Evolutionary conservation across 2,797 vertebrate genomes (phyloP).

Genomic region (Tiaroga cobitis): DNA sequence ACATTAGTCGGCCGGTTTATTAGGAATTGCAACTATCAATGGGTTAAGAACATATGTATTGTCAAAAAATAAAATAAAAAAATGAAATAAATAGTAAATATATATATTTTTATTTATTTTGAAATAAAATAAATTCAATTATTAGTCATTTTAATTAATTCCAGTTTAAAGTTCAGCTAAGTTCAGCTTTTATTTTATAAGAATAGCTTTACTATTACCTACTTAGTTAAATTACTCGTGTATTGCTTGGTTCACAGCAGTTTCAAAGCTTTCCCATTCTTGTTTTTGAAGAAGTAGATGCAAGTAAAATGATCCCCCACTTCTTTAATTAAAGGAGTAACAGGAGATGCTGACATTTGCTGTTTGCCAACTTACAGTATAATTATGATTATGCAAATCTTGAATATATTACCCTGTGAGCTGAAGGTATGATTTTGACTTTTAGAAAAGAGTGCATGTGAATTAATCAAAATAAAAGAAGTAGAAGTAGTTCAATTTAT

Average conservation of each 20-base stretch:
- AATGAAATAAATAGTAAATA: neutral
- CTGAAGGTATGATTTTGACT: conserved; percentile 12
- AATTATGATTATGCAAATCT: conserved; percentile 5
- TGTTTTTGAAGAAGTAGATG: neutral
- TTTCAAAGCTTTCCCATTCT: conserved; percentile 9
- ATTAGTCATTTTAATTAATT: no score
- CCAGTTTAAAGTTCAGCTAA: no score
- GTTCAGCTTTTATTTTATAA: no score
- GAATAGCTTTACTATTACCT: no score
- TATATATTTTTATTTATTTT: no score
- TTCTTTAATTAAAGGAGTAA: conserved; percentile 25
- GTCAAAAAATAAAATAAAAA: neutral
- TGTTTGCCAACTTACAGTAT: neutral
- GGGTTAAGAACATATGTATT: neutral
- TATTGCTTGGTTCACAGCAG: no score
- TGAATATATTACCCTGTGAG: conserved; percentile 17
- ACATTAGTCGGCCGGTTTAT: neutral
- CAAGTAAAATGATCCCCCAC: neutral
- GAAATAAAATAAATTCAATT: no score
- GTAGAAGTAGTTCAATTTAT: neutral
- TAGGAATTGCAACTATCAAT: neutral
- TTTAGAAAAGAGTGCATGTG: neutral
- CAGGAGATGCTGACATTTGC: conserved; percentile 37
- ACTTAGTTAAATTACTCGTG: no score
- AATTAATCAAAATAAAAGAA: neutral